Conservation (phyloP, 2,113 vertebrate genomes). For the Phaethornis superciliosus region DNA sequence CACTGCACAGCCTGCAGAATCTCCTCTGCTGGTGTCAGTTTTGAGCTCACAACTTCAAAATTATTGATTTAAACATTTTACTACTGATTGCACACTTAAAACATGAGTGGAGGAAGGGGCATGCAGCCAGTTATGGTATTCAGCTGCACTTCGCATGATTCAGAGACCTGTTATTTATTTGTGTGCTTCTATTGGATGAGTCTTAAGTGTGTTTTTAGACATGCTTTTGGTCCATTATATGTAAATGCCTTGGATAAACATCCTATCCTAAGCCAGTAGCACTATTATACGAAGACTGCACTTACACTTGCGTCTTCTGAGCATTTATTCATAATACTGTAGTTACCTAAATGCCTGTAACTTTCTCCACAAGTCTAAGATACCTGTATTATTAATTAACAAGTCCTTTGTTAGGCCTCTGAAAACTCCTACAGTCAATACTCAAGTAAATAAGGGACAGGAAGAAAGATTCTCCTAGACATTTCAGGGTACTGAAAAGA, state of each 20-base stretch:
- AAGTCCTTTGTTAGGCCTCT: background rate
- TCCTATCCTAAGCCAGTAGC: background rate
- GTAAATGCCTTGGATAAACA: background rate
- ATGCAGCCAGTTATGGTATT: background rate
- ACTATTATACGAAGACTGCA: background rate
- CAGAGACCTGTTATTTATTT: slow-evolving; percentile 21
- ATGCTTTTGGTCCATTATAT: background rate
- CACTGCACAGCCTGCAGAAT: background rate
- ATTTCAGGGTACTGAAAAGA: background rate
- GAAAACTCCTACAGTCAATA: background rate
- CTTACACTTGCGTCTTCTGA: background rate
- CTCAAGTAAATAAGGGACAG: background rate
- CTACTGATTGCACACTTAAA: slow-evolving; percentile 22
- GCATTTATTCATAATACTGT: background rate
- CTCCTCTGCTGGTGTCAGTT: background rate
- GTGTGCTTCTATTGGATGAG: background rate
- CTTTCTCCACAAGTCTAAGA: background rate
- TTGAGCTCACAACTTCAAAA: slow-evolving; percentile 15
- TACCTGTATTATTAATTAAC: background rate
- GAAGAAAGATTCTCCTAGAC: background rate
- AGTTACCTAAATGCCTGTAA: background rate
- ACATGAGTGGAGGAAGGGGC: background rate
- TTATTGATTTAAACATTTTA: slow-evolving; percentile 25
- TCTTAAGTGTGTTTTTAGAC: background rate
- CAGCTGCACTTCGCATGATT: background rate